Evolutionary conservation across 1,140 invertebrate genomes (phyloP), one percentile per base, ranked within the genome.

Genomic region (Doryteuthis pealeii): DNA sequence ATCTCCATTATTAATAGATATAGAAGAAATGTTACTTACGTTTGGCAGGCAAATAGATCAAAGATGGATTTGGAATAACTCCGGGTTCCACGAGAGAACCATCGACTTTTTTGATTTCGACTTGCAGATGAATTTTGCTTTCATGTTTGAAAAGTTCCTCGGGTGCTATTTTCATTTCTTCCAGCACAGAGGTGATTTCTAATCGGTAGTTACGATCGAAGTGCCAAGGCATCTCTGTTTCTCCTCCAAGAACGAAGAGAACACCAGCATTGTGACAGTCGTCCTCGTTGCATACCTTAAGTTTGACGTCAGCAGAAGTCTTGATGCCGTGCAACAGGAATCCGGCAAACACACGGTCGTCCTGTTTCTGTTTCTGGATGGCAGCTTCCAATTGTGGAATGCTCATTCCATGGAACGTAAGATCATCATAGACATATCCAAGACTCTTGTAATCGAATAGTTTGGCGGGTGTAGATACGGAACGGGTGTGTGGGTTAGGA

Each of bases 191-290:
- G 15, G 78, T 79, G 54, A 79, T 79, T 28, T 79, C 78, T 45
- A 77, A 79, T 35, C 75, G 74, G 69, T 75, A 79, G 65, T 77
- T 70, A n/a, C 78, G 62, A 66, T 79, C 78, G 67, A 77, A 79
- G 30, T 54, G 40, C 74, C 74, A 75, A 5, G 74, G 45, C 74
- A 75, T 75, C 74, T 75, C 74, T 1, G 26, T n/a, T 40, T 71
- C 33, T 18, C 70, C 62, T 14, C 74, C 74, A 5, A 75, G 58
- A 14, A 75, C 15, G 35, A 43, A 71, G 62, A 75, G 71, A 10
- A 43, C 30, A 30, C 74, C 74, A 10, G 74, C 74, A 26, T 72
- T 10, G n/a, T 71, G 22, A 30, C 54, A 62, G 1, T 26, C 8
- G 49, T 71, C n/a, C 28, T 45, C 58, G 32, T 70, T 30, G 68